These are phyloP conservation scores for Brachionichthys hirsutus DNA, from an alignment of 2,113 vertebrate species.

Conservation along the genomic window DNA sequence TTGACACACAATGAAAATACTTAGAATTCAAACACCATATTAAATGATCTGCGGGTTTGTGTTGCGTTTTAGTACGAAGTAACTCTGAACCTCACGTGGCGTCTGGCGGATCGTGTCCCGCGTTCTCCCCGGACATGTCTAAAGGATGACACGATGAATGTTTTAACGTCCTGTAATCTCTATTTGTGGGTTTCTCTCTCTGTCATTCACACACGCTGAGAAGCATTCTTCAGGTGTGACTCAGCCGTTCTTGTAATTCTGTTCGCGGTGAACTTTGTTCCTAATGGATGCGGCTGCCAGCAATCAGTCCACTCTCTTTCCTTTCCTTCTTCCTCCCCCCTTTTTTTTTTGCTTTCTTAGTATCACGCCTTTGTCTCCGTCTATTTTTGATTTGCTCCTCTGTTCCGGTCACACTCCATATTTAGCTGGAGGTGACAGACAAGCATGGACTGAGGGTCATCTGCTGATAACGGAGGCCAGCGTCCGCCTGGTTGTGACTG, in stretches of 20 bases:
- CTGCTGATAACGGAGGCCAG: slow-evolving; percentile 20
- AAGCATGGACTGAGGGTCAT: slow-evolving; percentile 39
- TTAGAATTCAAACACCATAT: too few species aligned
- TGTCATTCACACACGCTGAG: background rate
- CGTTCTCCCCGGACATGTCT: too few species aligned
- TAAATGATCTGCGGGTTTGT: too few species aligned
- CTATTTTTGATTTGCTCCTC: background rate
- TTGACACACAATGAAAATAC: too few species aligned
- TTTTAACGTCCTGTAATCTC: too few species aligned
- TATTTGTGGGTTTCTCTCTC: too few species aligned
- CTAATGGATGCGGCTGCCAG: slow-evolving; percentile 35
- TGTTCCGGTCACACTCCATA: slow-evolving; percentile 16
- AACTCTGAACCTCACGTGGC: too few species aligned
- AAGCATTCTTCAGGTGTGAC: slow-evolving; percentile 35
- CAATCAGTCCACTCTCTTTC: background rate
- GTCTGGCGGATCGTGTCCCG: too few species aligned
- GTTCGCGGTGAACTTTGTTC: slow-evolving; percentile 17
- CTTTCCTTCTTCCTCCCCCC: background rate
- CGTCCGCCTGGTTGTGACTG: slow-evolving; percentile 3
- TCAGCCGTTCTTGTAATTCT: slow-evolving; percentile 6
- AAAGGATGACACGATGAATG: too few species aligned
- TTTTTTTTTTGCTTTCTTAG: background rate
- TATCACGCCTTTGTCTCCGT: slow-evolving; percentile 1
- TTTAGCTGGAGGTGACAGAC: slow-evolving; percentile 38
- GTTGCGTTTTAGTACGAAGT: too few species aligned